Evolutionary conservation across 1,140 invertebrate species (phyloP), one percentile per base, ranked within the genome.

Genomic region (Lerema accius): DNA sequence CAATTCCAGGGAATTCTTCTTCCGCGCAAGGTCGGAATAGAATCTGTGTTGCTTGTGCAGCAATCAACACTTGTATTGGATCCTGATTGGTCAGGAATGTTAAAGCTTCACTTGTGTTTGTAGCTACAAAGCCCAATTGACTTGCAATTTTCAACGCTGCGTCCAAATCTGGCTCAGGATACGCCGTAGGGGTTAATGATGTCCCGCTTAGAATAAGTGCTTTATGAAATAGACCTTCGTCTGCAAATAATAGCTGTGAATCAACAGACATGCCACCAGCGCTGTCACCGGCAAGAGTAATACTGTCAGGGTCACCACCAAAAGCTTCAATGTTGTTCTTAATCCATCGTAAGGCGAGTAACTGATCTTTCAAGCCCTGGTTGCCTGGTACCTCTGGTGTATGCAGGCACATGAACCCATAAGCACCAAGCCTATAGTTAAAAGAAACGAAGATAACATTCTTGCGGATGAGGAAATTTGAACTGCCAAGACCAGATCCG

Each of bases 101-200:
- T 4, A 69, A 7, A 0, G 73, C 73, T 13, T 69, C 61, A 9
- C 49, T 4, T 13, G 14, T 42, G 15, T 63, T 28, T 7, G 55
- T 26, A 1, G 67, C 65, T 46, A 61, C 32, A 9, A 55, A 60
- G n/a, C 69, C 73, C 2, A 76, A 39, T n/a, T 64, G 43, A 26
- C 16, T 19, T 14, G 73, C 66, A 26, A 76, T 13, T n/a, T 43
- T 53, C 4, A 48, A 42, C 16, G 71, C 51, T 3, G 59, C 51
- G 1, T 48, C 14, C 16, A 5, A 58, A 37, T 63, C 43, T 0
- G 46, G 26, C 7, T 59, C 56, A 92, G 92, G 60, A 93, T 77
- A 0, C 89, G 76, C 17, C 93, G 93, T 28, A 94, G 80, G 16
- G 93, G 82, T 65, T 94, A 94, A 89, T 88, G 32, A 35, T 35